A percentile compares a stretch with the other conserved stretches of the same genome.
These are phyloP conservation scores for Coptotermes formosanus DNA, from an alignment of 1,140 invertebrate genomes.

Conservation along the genomic window DNA sequence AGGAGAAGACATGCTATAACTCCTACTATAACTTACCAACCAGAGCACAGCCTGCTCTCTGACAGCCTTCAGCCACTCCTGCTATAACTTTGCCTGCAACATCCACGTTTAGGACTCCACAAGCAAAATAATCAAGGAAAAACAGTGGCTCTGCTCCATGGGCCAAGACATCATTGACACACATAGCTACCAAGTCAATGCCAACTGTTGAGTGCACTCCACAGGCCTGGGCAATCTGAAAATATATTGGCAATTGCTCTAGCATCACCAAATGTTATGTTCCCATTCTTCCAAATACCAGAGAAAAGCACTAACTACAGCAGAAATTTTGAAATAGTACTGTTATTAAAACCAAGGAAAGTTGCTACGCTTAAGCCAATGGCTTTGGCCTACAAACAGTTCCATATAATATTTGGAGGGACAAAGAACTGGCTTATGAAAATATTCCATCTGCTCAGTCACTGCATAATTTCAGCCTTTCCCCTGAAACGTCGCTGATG, in stretches of 20 bases:
- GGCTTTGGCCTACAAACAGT: too few species aligned
- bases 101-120: conserved; percentile 76
- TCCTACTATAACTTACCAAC: conserved; percentile 60
- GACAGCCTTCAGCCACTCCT: conserved; percentile 86
- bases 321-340: too few species aligned
- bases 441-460: too few species aligned
- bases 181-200: conserved; percentile 96
- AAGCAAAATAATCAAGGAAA: conserved; percentile 96
- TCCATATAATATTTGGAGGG: too few species aligned
- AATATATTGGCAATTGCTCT: conserved; percentile 30
- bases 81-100: conserved; percentile 74
- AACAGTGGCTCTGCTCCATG: conserved; percentile 93
- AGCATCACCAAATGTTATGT: not conserved
- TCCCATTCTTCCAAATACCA: not conserved
- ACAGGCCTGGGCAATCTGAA: conserved; percentile 77
- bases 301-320: not conserved
- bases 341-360: too few species aligned
- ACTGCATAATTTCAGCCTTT: too few species aligned
- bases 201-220: conserved; percentile 83
- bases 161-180: conserved; percentile 94
- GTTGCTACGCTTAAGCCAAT: too few species aligned
- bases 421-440: too few species aligned
- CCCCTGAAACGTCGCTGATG: too few species aligned
- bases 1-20: too few species aligned
- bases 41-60: conserved; percentile 80